These are phyloP conservation scores for Ooceraea biroi DNA, from an alignment of 1,140 invertebrate genomes.

Conservation along the genomic window DNA sequence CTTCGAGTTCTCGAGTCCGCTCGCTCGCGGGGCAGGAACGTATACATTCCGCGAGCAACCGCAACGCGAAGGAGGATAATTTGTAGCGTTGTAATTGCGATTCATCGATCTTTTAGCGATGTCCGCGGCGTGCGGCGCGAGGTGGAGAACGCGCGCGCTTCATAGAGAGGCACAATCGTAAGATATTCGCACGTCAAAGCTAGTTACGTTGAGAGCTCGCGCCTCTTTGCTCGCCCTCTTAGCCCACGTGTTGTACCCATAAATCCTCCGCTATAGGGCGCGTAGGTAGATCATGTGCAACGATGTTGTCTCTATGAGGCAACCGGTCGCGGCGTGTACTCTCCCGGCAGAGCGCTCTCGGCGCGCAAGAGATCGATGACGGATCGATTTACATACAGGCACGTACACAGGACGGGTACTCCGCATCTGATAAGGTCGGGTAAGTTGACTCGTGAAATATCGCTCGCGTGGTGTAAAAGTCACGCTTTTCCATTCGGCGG, in stretches of 20 bases:
- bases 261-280: slow-evolving; percentile 61
- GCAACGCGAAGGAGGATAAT: slow-evolving; percentile 32
- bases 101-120: slow-evolving; percentile 58
- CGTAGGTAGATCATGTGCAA: slow-evolving; percentile 72
- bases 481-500: slow-evolving; percentile 56
- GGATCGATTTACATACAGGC: slow-evolving; percentile 64
- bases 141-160: slow-evolving; percentile 9
- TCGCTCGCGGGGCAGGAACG: slow-evolving; percentile 18
- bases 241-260: slow-evolving; percentile 61
- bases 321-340: slow-evolving; percentile 30
- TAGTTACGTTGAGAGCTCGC: slow-evolving; percentile 56
- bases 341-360: slow-evolving; percentile 26
- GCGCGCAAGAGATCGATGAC: slow-evolving; percentile 67
- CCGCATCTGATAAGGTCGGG: slow-evolving; percentile 50
- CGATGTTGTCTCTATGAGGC: slow-evolving; percentile 46
- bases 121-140: background rate
- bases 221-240: slow-evolving; percentile 23
- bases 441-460: slow-evolving; percentile 57
- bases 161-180: slow-evolving; percentile 64
- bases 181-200: slow-evolving; percentile 64
- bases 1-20: background rate
- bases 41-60: slow-evolving; percentile 21
- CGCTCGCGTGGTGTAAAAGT: slow-evolving; percentile 37
- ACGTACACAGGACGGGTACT: slow-evolving; percentile 53
- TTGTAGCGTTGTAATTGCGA: slow-evolving; percentile 62